Base-by-base conservation (phyloP, 2,113 vertebrate species). In the Centropus bengalensis region DNA sequence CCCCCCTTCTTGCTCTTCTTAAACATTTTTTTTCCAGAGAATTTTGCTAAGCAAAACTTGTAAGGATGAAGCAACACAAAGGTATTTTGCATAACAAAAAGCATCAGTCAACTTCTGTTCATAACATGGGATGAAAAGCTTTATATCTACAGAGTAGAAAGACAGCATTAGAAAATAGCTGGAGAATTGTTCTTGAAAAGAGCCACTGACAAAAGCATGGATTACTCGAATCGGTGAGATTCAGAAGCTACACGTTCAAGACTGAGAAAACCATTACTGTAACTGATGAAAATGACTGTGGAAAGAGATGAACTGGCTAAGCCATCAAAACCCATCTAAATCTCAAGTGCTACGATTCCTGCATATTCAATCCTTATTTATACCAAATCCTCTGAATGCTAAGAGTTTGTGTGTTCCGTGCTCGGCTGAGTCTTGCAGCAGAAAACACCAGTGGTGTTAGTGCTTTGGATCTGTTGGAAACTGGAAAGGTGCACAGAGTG, bases 241-340 rank as follows among this genome's bases (percentile, higher is more conserved):
- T 68, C 54, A 64, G 24, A 56, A 12, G 36, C 49, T 62, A 68
- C n/a, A 52, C 10, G 14, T 44, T 77, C 3, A 2, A 52, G 40
- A 54, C 20, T 71, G 70, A 82, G 87, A 82, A 91, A 94, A 76
- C 62, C 70, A 54, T 89, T 73, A 93, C 36, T 1, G 40, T 22
- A 71, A 86, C 32, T 47, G 79, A 88, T 58, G 84, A 80, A 89
- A 91, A 91, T 17, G 33, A 55, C 55, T 47, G 27, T 30, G 60
- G 40, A 87, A 87, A 76, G 44, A 88, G 82, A 91, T 88, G 88
- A 94, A 77, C 22, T 42, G 51, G 82, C 71, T 93, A 85, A 85
- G 58, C 49, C 45, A 79, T 26, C 33, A 60, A 79, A 83, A 87
- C 24, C 73, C 33, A 89, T 28, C 73, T 63, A 67, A 51, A 76